Base-by-base conservation (phyloP, 2,888 invertebrate genomes). In the Drosophila anomalata region DNA sequence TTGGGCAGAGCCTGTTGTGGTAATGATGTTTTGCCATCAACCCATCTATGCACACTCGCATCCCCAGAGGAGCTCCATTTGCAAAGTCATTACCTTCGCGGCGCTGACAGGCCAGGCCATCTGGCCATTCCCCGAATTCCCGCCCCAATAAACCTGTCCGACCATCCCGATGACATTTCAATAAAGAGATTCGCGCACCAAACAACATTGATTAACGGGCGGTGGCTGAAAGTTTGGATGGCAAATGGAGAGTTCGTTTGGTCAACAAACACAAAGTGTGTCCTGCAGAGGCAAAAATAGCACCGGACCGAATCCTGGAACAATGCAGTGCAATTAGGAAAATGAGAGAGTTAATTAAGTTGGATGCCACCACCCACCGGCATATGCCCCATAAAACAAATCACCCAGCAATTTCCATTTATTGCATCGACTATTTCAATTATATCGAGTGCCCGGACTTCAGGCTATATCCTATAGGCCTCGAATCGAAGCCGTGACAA, bases 401-500 rank as follows among this genome's bases (percentile, higher is more conserved):
- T 48, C 51, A 48, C 44, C 44, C 74, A 41, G 67, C 57, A 48
- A 71, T 74, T 75, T 53, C 48, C 75, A 59, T 75, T 72, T 75
- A 75, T 75, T 52, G 69, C 74, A 66, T 42, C 2, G 14, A 73
- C 73, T 60, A 68, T 75, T 73, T 73, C 73, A 73, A 73, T 73
- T 73, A 73, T 75, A 59, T 59, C 69, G 70, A 73, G 70, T 73
- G 75, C 56, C 71, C 55, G 52, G 24, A 24, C 55, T 31, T 52
- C 55, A 31, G 14, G 12, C 55, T 31, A 55, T 20, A 20, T 14
- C 42, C 41, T 36, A 54, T 20, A 20, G 31, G 52, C 41, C 36
- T n/a, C 20, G 56, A 79, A 73, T 74, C 66, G 73, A 72, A 73
- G 50, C 65, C 73, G 75, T 77, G 87, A 87, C 78, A 87, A 87